Percentiles rank a stretch among this genome's conserved stretches.
Evolutionary conservation across 2,797 vertebrate species (phyloP).

Genomic region (Rhinogobio ventralis): DNA sequence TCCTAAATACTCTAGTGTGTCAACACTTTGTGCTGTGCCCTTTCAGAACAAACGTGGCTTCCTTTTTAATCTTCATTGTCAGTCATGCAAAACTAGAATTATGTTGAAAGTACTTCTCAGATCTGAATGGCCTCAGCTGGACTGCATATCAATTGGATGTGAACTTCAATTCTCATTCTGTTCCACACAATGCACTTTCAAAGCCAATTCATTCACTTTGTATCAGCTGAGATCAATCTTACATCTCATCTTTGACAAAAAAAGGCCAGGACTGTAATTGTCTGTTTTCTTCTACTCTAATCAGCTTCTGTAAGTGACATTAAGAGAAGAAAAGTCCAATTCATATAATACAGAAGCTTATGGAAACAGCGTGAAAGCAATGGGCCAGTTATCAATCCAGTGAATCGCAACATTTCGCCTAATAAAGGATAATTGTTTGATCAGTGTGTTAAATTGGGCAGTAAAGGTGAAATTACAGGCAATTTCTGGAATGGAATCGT

Average conservation of each 20-base stretch:
- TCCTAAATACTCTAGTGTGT: constrained; percentile 25
- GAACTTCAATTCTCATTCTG: constrained; percentile 34
- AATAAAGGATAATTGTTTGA: constrained; percentile 67
- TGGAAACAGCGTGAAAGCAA: constrained; percentile 36
- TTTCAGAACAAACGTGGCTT: constrained; percentile 22
- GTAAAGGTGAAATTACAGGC: constrained; percentile 62
- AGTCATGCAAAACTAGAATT: constrained; percentile 51
- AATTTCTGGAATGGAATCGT: constrained; percentile 60
- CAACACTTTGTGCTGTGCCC: neutral
- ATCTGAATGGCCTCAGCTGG: constrained; percentile 35
- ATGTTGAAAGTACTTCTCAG: constrained; percentile 46
- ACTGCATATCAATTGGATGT: constrained; percentile 46
- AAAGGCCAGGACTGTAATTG: constrained; percentile 40
- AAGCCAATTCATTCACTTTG: constrained; percentile 20
- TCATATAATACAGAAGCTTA: constrained; percentile 15
- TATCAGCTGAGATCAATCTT: constrained; percentile 53
- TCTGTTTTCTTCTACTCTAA: constrained; percentile 44
- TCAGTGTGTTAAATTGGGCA: constrained; percentile 66
- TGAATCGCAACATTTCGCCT: constrained; percentile 49
- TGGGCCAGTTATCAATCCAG: constrained; percentile 30
- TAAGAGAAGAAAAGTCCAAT: constrained; percentile 39
- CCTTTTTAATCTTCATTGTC: constrained; percentile 28
- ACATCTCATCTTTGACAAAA: constrained; percentile 26
- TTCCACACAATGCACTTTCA: constrained; percentile 36
- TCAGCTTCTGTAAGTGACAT: constrained; percentile 55